A percentile compares a stretch with the other conserved stretches of the same genome.
Conservation (phyloP, 2,797 vertebrate species). For the Scomberomorus guttatus region DNA sequence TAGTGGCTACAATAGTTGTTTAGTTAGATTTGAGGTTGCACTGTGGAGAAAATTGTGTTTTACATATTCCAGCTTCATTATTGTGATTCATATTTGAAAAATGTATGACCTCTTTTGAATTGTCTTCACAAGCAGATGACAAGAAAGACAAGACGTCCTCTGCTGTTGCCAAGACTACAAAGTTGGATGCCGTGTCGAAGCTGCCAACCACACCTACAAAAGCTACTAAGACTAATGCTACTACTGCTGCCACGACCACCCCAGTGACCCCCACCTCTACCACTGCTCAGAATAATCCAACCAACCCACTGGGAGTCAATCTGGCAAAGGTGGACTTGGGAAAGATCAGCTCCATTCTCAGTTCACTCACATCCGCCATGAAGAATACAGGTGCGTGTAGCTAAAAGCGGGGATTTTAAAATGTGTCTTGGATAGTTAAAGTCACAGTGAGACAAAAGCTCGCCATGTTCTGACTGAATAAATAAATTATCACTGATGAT, state of each 20-base stretch:
- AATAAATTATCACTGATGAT: background rate
- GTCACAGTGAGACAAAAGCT: background rate
- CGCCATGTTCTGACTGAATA: background rate
- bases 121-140: constrained; percentile 84
- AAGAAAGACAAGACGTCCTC: constrained; percentile 86
- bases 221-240: constrained; percentile 58
- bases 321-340: constrained; percentile 97
- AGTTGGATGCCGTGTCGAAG: constrained; percentile 60
- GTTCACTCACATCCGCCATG: constrained; percentile 95
- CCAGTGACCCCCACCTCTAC: constrained; percentile 63
- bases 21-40: background rate
- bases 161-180: constrained; percentile 72
- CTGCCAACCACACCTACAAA: constrained; percentile 69
- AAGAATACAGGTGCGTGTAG: constrained; percentile 92
- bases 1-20: constrained; percentile 37
- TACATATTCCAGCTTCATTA: background rate
- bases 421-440: background rate
- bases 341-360: constrained; percentile 99
- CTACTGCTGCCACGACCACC: constrained; percentile 43
- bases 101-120: constrained; percentile 14
- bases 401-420: background rate
- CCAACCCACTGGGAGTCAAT: constrained; percentile 86
- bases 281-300: constrained; percentile 37
- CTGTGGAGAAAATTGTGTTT: background rate
- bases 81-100: constrained; percentile 18